Conservation (phyloP, 1,140 invertebrate species). For the Potamilus streckersoni region DNA sequence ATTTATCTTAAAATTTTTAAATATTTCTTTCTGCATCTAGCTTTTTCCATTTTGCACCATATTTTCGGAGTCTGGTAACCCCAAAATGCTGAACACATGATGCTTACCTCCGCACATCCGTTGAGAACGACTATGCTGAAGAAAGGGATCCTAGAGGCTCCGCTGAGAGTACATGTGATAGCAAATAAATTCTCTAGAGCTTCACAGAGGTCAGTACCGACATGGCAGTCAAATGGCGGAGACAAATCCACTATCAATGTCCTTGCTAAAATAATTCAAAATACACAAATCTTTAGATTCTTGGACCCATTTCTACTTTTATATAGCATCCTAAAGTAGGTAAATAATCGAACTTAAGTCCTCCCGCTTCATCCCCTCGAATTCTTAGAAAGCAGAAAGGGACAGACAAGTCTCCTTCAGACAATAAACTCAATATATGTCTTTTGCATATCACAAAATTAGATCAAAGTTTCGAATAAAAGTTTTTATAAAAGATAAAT, state of each 20-base stretch:
- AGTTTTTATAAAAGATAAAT: too few species aligned
- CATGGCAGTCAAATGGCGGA: constrained; percentile 15
- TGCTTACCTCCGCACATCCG: constrained; percentile 40
- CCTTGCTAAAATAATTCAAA: constrained; percentile 34
- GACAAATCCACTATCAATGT: constrained; percentile 39
- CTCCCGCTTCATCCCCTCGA: too few species aligned
- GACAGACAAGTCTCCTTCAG: too few species aligned
- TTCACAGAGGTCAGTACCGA: constrained; percentile 22
- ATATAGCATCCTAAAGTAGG: too few species aligned
- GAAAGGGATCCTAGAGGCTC: constrained; percentile 40
- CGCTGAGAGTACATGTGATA: constrained; percentile 41
- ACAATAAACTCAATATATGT: too few species aligned
- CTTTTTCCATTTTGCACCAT: too few species aligned
- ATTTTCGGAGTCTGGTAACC: not conserved
- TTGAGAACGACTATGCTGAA: constrained; percentile 39
- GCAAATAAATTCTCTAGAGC: constrained; percentile 42
- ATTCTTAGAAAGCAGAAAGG: too few species aligned
- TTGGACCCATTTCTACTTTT: too few species aligned
- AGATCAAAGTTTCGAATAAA: too few species aligned
- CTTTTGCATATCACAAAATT: too few species aligned
- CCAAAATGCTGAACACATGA: not conserved
- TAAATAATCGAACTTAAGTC: too few species aligned
- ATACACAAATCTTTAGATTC: not conserved
- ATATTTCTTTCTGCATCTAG: not conserved
- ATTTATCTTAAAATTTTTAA: not conserved